These are phyloP conservation scores for Agriopis leucophaearia DNA, from an alignment of 2,888 invertebrate genomes.

Conservation along the genomic window DNA sequence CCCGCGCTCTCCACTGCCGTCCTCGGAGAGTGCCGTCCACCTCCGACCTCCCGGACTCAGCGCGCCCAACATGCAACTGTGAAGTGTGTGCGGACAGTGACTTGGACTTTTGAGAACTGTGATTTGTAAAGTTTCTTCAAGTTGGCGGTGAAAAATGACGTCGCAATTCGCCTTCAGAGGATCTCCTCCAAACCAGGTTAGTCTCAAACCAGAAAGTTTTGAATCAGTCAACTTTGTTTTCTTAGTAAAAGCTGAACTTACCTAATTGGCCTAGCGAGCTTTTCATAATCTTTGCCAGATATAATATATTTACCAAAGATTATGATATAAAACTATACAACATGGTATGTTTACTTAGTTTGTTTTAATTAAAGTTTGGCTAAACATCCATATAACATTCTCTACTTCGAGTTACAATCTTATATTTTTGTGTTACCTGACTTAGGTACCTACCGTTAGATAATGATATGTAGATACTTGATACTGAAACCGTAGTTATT, in stretches of 20 bases:
- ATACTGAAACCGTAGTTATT: background rate
- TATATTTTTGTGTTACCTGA: no score
- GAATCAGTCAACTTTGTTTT: conserved; percentile 33
- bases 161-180: conserved; percentile 85
- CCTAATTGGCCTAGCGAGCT: conserved; percentile 59
- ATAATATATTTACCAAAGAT: background rate
- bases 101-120: conserved; percentile 66
- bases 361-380: background rate
- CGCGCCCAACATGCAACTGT: conserved; percentile 77
- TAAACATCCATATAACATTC: background rate
- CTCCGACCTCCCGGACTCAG: conserved; percentile 55
- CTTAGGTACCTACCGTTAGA: no score
- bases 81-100: conserved; percentile 71
- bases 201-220: conserved; percentile 38
- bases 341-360: conserved; percentile 41
- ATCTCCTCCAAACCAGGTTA: conserved; percentile 85
- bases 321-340: conserved; percentile 9
- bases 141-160: conserved; percentile 76
- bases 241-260: conserved; percentile 28
- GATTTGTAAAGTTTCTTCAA: conserved; percentile 61
- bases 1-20: conserved; percentile 54
- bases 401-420: background rate
- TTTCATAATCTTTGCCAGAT: conserved; percentile 34
- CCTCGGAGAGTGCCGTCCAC: conserved; percentile 48
- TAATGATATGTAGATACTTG: no score